Percentiles rank a stretch among this genome's conserved stretches.
phyloP scores from a whole-genome alignment of 2,888 invertebrate species.

The Hypomecis punctinalis region DNA sequence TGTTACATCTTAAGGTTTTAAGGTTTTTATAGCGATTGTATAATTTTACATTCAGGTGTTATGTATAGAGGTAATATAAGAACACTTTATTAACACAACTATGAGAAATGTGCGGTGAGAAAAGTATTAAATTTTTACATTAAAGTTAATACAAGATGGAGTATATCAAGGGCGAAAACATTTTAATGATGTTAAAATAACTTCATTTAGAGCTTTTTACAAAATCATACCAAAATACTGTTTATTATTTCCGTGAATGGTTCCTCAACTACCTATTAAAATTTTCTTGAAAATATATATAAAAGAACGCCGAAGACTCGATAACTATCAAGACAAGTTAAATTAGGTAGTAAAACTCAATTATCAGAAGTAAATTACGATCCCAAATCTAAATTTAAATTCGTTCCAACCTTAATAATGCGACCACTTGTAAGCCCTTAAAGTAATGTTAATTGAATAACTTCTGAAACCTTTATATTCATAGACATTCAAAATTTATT shows the following conservation, averaged over 20 bases:
- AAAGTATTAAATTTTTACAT: background rate
- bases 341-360: constrained; percentile 7
- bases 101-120: too few species aligned
- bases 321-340: background rate
- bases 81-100: too few species aligned
- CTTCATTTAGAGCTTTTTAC: too few species aligned
- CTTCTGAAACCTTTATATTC: constrained; percentile 15
- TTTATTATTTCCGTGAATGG: too few species aligned
- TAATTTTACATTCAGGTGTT: constrained; percentile 1
- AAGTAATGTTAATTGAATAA: constrained; percentile 28
- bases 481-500: constrained; percentile 19
- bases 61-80: too few species aligned
- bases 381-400: constrained; percentile 15
- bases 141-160: background rate
- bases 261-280: too few species aligned
- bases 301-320: background rate
- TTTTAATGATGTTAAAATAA: too few species aligned
- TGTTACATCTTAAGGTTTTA: constrained; percentile 15
- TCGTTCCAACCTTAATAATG: constrained; percentile 8
- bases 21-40: constrained; percentile 10
- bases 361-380: constrained; percentile 11
- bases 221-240: too few species aligned
- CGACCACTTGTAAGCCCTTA: constrained; percentile 9
- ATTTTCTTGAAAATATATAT: too few species aligned
- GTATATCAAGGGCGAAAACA: too few species aligned